Evolutionary conservation across 2,888 invertebrate genomes (phyloP).

Genomic region (Philereme transversata): DNA sequence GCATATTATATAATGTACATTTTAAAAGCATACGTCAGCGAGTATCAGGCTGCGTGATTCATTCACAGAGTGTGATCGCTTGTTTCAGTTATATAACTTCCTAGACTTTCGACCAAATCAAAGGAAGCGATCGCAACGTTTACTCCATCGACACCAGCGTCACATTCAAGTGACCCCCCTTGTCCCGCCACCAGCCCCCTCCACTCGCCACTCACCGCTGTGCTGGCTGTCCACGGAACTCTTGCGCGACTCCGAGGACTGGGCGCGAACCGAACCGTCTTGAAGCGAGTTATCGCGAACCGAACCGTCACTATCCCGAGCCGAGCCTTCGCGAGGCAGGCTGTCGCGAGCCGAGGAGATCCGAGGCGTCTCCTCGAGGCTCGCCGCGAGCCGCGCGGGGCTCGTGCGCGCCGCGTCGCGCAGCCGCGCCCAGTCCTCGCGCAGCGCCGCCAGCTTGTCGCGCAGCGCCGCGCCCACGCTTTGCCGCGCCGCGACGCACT

Average conservation of each 20-base stretch:
- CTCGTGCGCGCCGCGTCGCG: constrained; percentile 10
- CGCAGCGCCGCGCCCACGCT: constrained; percentile 53
- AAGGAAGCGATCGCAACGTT: constrained; percentile 12
- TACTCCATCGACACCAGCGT: constrained; percentile 12
- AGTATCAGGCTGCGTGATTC: not conserved
- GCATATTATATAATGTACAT: not conserved
- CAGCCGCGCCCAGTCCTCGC: constrained; percentile 35
- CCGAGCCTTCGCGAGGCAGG: constrained; percentile 4
- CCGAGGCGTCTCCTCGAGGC: not conserved
- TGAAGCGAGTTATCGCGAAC: not conserved
- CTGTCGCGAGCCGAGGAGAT: not conserved
- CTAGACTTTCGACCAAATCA: not conserved
- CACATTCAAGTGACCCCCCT: constrained; percentile 32
- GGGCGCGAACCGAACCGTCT: constrained; percentile 16
- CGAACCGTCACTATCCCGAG: constrained; percentile 4
- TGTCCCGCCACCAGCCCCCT: constrained; percentile 3
- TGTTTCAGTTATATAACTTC: not conserved
- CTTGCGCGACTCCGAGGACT: constrained; percentile 29
- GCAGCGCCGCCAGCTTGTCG: constrained; percentile 67
- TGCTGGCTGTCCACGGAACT: constrained; percentile 44
- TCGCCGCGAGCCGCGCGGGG: constrained; percentile 5
- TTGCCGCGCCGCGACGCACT: constrained; percentile 65
- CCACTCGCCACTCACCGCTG: constrained; percentile 52
- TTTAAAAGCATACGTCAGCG: not conserved
- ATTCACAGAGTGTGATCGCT: not conserved